Percentiles rank a stretch among this genome's conserved stretches.
phyloP scores from a whole-genome alignment of 1,140 invertebrate genomes.

The Drosophila pseudoobscura region DNA sequence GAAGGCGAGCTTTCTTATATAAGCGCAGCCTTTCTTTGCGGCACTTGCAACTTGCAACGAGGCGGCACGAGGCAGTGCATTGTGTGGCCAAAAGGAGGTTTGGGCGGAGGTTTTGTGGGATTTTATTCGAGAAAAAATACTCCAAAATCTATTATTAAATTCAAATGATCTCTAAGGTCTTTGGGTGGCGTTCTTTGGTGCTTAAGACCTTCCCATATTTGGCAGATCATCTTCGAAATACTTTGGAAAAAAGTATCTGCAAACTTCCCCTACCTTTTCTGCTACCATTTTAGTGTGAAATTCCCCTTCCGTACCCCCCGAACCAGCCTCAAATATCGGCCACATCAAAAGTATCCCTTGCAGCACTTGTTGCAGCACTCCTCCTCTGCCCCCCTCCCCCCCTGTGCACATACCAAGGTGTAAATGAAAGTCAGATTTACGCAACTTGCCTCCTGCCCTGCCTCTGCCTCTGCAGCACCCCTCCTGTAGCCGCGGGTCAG shows the following conservation, averaged over 20 bases:
- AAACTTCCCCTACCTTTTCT: neutral
- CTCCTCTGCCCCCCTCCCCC: neutral
- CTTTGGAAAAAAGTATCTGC: neutral
- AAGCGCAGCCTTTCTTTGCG: slow-evolving; percentile 16
- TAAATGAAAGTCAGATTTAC: slow-evolving; percentile 76
- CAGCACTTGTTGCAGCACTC: slow-evolving; percentile 34
- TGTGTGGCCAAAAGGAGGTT: slow-evolving; percentile 17
- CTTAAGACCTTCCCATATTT: no score
- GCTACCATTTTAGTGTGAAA: neutral
- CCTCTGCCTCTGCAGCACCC: neutral
- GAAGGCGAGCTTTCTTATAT: slow-evolving; percentile 48
- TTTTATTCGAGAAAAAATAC: no score
- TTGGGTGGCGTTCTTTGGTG: no score
- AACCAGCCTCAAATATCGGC: slow-evolving; percentile 33
- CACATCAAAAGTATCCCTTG: slow-evolving; percentile 62
- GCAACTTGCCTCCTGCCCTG: slow-evolving; percentile 37
- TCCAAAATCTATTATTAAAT: no score
- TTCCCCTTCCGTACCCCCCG: neutral
- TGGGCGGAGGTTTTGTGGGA: no score
- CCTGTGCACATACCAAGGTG: slow-evolving; percentile 39
- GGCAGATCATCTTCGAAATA: no score
- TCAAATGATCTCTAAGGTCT: no score
- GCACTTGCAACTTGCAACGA: slow-evolving; percentile 39
- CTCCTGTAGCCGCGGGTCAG: slow-evolving; percentile 40
- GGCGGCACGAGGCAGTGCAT: slow-evolving; percentile 44